Evolutionary conservation across 2,113 vertebrate species (phyloP).

Genomic region (Pholis gunnellus): DNA sequence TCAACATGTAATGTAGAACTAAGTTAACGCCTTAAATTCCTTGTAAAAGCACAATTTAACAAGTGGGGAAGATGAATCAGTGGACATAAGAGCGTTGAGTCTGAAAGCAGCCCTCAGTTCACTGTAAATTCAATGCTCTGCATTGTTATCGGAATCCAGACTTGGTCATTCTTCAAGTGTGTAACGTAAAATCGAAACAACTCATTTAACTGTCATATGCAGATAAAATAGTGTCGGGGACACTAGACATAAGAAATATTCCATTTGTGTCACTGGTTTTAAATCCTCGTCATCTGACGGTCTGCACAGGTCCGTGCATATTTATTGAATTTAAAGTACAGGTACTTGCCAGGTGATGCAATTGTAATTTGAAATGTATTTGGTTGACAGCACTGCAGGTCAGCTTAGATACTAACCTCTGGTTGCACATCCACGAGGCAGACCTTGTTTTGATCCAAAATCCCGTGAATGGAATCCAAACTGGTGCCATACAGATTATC

Average conservation of each 20-base stretch:
- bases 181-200: neutral
- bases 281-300: neutral
- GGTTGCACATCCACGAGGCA: conserved; percentile 95
- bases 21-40: no score
- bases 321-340: neutral
- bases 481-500: conserved; percentile 95
- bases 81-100: neutral
- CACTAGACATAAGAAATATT: neutral
- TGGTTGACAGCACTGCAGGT: neutral
- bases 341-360: neutral
- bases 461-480: conserved; percentile 89
- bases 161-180: neutral
- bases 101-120: neutral
- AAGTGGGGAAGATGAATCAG: neutral
- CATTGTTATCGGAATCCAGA: neutral
- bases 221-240: neutral
- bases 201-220: neutral
- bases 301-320: neutral
- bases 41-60: no score
- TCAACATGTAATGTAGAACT: no score
- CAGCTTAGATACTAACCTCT: conserved; percentile 84
- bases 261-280: neutral
- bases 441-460: conserved; percentile 90
- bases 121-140: no score
- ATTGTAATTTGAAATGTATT: neutral